Conservation (phyloP, 2,888 invertebrate genomes). For the Drosophila subsilvestris region DNA sequence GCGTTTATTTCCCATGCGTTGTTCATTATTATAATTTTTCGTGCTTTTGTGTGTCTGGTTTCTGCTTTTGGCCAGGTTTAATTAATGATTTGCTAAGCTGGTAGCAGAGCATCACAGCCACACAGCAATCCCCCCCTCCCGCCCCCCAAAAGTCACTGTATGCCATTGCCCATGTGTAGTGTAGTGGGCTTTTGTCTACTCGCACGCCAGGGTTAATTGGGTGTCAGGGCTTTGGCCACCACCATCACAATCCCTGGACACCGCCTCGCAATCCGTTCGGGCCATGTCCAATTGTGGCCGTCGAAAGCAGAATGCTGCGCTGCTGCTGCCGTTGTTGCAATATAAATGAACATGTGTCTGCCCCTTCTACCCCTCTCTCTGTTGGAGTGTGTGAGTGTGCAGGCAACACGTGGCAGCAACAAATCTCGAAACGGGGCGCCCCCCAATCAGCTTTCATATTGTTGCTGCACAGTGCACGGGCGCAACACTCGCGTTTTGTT, state of each 20-base stretch:
- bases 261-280: slow-evolving; percentile 11
- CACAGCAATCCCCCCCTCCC: too few relatives aligned
- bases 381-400: slow-evolving; percentile 32
- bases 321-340: slow-evolving; percentile 28
- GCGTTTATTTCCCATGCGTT: slow-evolving; percentile 67
- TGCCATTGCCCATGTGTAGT: neutral
- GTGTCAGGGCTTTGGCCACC: slow-evolving; percentile 61
- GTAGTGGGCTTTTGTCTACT: slow-evolving; percentile 1
- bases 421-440: slow-evolving; percentile 39
- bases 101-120: slow-evolving; percentile 28
- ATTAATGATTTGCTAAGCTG: slow-evolving; percentile 73
- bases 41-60: slow-evolving; percentile 19
- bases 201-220: slow-evolving; percentile 59
- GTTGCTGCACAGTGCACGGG: slow-evolving; percentile 46
- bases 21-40: slow-evolving; percentile 67
- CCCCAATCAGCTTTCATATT: slow-evolving; percentile 43
- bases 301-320: slow-evolving; percentile 36
- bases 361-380: too few relatives aligned
- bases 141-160: neutral
- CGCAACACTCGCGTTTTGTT: slow-evolving; percentile 24
- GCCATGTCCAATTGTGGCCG: slow-evolving; percentile 40
- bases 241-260: slow-evolving; percentile 10
- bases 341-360: slow-evolving; percentile 37
- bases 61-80: slow-evolving; percentile 50
- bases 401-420: slow-evolving; percentile 72